Evolutionary conservation across 2,888 invertebrate genomes (phyloP), one percentile per base, ranked within the genome.

Genomic region (Amphimallon solstitiale): DNA sequence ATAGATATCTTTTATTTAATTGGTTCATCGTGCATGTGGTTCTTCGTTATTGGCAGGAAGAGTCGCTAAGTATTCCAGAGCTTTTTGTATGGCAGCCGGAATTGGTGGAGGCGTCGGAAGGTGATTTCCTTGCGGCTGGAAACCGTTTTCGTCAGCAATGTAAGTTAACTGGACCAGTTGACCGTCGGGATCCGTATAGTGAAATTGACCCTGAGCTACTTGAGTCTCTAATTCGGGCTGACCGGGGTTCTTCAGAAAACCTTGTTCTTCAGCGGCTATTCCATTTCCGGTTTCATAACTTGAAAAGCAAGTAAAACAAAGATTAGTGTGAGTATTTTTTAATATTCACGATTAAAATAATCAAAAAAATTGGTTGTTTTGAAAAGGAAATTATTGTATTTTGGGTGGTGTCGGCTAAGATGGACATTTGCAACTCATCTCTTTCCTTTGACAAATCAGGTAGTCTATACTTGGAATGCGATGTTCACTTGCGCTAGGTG

Each of bases 81-180:
- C 87, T 63, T 87, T 86, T 75, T 88, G 87, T 74, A 91, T 91
- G 61, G 86, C 89, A 67, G 84, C 87, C 56, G 91, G 91, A 68
- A 90, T 88, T 67, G 91, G 91, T 40, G 90, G 91, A 23, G 90
- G 85, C 0, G 87, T 88, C 34, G 89, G 89, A 1, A 89, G 78
- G 73, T 88, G 88, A 15, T 83, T 83, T n/a, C 87, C 87, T 73
- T 83, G 85, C 6, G 90, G 88, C 77, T 88, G 88, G 84, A 85
- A 90, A 54, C 90, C 90, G 71, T 90, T 90, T 78, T 91, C 90
- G 75, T 91, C 87, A 59, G 91, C 90, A 38, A 87, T 80, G 81
- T 91, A 91, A 0, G 84, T 82, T 66, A 90, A 75, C 72, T 86
- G 85, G 19, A 78, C 75, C 3, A 74, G 72, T 70, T 78, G 69